Evolutionary conservation across 2,797 vertebrate genomes (phyloP).

Genomic region (Tachyglossus aculeatus): DNA sequence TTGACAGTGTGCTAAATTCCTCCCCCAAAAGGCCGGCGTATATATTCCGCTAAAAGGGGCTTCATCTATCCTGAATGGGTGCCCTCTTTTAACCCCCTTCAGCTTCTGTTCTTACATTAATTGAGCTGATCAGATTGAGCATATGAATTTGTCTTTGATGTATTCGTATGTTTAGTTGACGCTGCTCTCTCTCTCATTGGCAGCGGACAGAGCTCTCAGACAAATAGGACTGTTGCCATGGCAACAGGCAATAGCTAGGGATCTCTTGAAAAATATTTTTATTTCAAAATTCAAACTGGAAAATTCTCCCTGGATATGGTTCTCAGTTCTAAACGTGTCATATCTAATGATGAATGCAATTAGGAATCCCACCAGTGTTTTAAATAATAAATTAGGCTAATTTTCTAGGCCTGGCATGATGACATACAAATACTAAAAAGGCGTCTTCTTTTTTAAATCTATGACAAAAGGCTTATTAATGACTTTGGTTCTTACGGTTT

Average conservation of each 20-base stretch:
- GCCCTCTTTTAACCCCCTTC: conserved; percentile 92
- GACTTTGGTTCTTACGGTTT: conserved; percentile 78
- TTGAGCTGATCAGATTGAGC: conserved; percentile 93
- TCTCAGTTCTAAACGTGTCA: conserved; percentile 82
- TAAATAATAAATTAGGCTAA: conserved; percentile 87
- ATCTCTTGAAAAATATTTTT: conserved; percentile 92
- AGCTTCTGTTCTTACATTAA: conserved; percentile 91
- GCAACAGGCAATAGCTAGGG: conserved; percentile 90
- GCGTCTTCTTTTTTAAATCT: conserved; percentile 73
- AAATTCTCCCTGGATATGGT: conserved; percentile 84
- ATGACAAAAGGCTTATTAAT: conserved; percentile 80
- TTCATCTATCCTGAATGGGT: conserved; percentile 84
- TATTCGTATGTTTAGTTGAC: conserved; percentile 85
- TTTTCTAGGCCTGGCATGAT: conserved; percentile 79
- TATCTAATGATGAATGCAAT: conserved; percentile 86
- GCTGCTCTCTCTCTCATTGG: conserved; percentile 82
- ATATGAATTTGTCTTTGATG: conserved; percentile 91
- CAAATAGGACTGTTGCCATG: conserved; percentile 95
- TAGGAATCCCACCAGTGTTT: conserved; percentile 85
- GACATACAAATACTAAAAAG: conserved; percentile 80
- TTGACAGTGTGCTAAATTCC: conserved; percentile 94
- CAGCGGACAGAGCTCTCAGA: conserved; percentile 85
- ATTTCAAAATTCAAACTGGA: conserved; percentile 89
- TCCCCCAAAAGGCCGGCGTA: conserved; percentile 82
- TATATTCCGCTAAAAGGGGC: conserved; percentile 83